Conservation (phyloP, 2,797 vertebrate genomes). For the Acanthurus lineatus region DNA sequence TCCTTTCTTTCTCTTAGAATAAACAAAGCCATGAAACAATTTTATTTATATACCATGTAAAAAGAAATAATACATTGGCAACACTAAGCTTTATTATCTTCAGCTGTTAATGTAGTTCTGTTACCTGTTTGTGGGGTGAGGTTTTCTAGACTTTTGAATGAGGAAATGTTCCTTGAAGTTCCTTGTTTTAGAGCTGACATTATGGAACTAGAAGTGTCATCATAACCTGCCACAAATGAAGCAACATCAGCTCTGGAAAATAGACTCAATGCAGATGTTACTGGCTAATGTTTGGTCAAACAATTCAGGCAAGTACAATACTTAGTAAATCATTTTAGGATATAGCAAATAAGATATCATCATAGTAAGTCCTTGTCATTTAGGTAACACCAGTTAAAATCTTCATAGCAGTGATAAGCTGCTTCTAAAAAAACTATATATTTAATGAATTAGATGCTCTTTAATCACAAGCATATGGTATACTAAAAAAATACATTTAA, state of each 20-base stretch:
- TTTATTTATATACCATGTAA: not conserved
- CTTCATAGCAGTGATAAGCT: not conserved
- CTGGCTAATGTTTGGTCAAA: not conserved
- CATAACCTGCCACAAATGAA: slow-evolving; percentile 88
- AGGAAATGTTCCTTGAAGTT: slow-evolving; percentile 86
- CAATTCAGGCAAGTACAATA: not conserved
- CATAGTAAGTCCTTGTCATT: not conserved
- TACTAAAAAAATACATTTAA: not conserved
- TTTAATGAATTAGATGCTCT: not conserved
- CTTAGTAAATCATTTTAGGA: not conserved
- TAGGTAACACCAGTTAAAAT: not conserved
- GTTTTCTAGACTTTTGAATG: slow-evolving; percentile 93
- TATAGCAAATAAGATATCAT: not conserved
- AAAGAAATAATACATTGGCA: not conserved
- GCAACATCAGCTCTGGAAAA: slow-evolving; percentile 82
- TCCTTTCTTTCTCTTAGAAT: slow-evolving; percentile 83
- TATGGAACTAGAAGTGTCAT: slow-evolving; percentile 83
- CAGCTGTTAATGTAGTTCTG: slow-evolving; percentile 19
- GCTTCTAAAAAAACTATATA: not conserved
- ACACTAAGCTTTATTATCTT: not conserved
- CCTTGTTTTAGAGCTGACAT: slow-evolving; percentile 85
- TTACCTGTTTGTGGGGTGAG: slow-evolving; percentile 90
- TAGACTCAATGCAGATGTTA: slow-evolving; percentile 36
- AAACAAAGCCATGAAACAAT: not conserved
- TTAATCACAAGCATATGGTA: not conserved